Percentiles rank a stretch among this genome's conserved stretches.
phyloP scores from a whole-genome alignment of 2,113 vertebrate genomes.

The Hystrix cristata region DNA sequence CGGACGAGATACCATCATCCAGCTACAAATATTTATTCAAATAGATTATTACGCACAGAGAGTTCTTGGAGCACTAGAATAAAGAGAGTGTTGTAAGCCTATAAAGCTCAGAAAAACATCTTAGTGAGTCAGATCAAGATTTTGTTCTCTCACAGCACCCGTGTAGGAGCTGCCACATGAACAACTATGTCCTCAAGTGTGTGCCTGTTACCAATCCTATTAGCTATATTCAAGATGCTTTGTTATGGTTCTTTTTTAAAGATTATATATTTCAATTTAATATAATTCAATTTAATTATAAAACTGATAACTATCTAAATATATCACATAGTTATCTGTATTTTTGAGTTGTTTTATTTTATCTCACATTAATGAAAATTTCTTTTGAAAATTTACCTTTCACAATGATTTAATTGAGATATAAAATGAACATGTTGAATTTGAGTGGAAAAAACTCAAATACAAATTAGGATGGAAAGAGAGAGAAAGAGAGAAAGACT shows the following conservation, averaged over 20 bases:
- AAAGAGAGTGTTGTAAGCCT: not conserved
- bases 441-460: not conserved
- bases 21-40: constrained; percentile 2
- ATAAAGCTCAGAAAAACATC: not conserved
- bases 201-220: not conserved
- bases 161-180: not conserved
- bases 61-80: not conserved
- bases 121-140: not conserved
- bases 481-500: not conserved
- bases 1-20: not conserved
- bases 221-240: not conserved
- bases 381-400: constrained; percentile 11
- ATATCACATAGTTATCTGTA: not conserved
- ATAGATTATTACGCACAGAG: not conserved
- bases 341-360: constrained; percentile 40
- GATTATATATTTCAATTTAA: constrained; percentile 39
- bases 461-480: not conserved
- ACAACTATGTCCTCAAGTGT: not conserved
- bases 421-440: not conserved
- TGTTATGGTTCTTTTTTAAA: constrained; percentile 22
- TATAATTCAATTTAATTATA: not conserved
- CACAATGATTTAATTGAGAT: constrained; percentile 42
- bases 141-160: not conserved
- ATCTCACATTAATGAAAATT: constrained; percentile 41
- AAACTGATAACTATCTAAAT: not conserved